phyloP scores from a whole-genome alignment of 2,888 invertebrate species.

The Ommatoiulus sabulosus region DNA sequence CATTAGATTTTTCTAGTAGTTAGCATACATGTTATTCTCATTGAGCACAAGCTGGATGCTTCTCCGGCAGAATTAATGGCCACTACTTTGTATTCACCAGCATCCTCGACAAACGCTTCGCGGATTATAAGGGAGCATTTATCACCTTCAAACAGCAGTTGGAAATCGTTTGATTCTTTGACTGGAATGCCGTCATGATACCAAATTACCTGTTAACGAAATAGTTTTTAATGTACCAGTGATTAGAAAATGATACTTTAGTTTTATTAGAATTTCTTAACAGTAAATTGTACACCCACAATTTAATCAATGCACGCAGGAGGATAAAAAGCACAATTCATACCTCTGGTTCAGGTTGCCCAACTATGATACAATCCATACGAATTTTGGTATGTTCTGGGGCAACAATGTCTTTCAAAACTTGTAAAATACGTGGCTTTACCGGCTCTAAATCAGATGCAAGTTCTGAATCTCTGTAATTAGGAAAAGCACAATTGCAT shows the following conservation, averaged over 20 bases:
- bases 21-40: constrained; percentile 71
- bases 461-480: constrained; percentile 74
- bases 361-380: constrained; percentile 81
- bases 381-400: constrained; percentile 78
- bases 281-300: too few relatives aligned
- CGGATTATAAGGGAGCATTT: constrained; percentile 79
- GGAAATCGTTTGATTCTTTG: constrained; percentile 85
- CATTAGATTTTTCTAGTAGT: neutral
- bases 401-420: constrained; percentile 76
- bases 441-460: constrained; percentile 78
- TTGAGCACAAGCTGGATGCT: constrained; percentile 78
- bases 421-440: constrained; percentile 78
- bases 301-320: too few relatives aligned
- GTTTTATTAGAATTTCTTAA: too few relatives aligned
- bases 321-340: constrained; percentile 56
- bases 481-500: neutral
- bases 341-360: constrained; percentile 85
- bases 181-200: constrained; percentile 84
- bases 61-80: constrained; percentile 88
- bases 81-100: constrained; percentile 82
- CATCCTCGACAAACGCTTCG: constrained; percentile 80
- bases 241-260: too few relatives aligned
- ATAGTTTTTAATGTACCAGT: neutral
- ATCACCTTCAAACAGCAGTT: constrained; percentile 85
- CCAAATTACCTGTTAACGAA: constrained; percentile 74